Percentiles rank a stretch among this genome's conserved stretches.
phyloP scores from a whole-genome alignment of 2,797 vertebrate species.

The Hirundo rustica region DNA sequence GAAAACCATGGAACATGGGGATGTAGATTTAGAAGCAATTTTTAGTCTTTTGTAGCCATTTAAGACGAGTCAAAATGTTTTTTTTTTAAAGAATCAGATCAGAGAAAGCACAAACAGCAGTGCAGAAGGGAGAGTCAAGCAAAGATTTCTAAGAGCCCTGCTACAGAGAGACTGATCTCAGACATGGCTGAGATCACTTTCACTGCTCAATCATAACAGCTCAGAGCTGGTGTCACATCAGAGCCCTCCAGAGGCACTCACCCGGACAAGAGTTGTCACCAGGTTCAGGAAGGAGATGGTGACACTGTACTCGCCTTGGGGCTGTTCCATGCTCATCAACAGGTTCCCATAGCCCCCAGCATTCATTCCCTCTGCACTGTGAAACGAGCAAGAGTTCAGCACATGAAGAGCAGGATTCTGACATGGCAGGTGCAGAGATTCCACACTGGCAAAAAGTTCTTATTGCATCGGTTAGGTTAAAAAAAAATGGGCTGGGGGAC shows the following conservation, averaged over 20 bases:
- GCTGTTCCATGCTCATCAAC: constrained; percentile 92
- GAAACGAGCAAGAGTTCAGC: not conserved
- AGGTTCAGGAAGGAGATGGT: constrained; percentile 93
- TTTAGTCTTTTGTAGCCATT: not conserved
- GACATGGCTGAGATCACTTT: not conserved
- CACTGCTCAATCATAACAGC: not conserved
- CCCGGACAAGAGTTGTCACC: constrained; percentile 93
- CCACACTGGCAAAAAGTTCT: not conserved
- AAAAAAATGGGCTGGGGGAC: not conserved
- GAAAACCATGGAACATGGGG: fast-evolving
- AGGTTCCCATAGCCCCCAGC: constrained; percentile 95
- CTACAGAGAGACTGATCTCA: not conserved
- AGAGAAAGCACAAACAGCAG: not conserved
- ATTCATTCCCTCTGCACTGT: constrained; percentile 96
- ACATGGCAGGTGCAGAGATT: not conserved
- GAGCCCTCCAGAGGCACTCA: constrained; percentile 54
- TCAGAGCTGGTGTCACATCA: not conserved
- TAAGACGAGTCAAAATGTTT: not conserved
- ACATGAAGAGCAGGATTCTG: not conserved
- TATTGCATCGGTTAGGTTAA: not conserved
- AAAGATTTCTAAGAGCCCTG: not conserved
- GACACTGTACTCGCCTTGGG: constrained; percentile 91
- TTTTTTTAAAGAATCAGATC: not conserved
- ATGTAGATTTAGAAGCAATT: not conserved
- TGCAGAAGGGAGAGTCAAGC: not conserved